A percentile compares a stretch with the other conserved stretches of the same genome.
These are phyloP conservation scores for Pachycephala philippinensis DNA, from an alignment of 2,113 vertebrate species.

Conservation along the genomic window DNA sequence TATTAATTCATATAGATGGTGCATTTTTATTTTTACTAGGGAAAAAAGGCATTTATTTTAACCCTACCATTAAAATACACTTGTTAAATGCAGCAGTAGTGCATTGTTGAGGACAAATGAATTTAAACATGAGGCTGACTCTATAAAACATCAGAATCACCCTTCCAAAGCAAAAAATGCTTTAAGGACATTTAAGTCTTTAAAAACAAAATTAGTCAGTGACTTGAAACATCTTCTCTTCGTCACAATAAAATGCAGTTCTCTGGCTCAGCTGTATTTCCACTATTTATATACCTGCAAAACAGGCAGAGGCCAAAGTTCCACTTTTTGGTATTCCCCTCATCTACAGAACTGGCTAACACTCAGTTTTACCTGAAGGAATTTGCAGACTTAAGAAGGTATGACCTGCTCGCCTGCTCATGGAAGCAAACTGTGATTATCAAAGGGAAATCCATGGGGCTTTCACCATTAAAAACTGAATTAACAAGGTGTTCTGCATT, in stretches of 20 bases:
- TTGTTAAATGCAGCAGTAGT: background rate
- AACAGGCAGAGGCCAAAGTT: constrained; percentile 12
- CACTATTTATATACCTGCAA: background rate
- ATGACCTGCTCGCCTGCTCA: constrained; percentile 17
- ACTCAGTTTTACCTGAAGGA: constrained; percentile 54
- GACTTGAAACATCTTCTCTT: background rate
- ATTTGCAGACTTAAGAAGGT: constrained; percentile 48
- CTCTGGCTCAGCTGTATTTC: background rate
- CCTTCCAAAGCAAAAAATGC: background rate
- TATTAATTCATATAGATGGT: constrained; percentile 27
- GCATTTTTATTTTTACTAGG: background rate
- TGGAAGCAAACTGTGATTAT: constrained; percentile 58
- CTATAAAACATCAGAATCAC: constrained; percentile 7
- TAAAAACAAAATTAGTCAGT: background rate
- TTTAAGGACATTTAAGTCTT: background rate
- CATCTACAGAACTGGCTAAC: constrained; percentile 8
- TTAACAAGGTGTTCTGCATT: constrained; percentile 57
- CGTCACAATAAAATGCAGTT: background rate
- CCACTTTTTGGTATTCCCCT: constrained; percentile 31
- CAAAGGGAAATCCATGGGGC: constrained; percentile 58
- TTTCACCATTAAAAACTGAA: constrained; percentile 66
- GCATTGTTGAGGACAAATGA: background rate
- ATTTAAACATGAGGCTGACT: constrained; percentile 10
- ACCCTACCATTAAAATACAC: background rate
- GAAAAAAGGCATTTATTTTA: background rate